phyloP scores from a whole-genome alignment of 2,888 invertebrate species.

The Drosophila nr. fundita region DNA sequence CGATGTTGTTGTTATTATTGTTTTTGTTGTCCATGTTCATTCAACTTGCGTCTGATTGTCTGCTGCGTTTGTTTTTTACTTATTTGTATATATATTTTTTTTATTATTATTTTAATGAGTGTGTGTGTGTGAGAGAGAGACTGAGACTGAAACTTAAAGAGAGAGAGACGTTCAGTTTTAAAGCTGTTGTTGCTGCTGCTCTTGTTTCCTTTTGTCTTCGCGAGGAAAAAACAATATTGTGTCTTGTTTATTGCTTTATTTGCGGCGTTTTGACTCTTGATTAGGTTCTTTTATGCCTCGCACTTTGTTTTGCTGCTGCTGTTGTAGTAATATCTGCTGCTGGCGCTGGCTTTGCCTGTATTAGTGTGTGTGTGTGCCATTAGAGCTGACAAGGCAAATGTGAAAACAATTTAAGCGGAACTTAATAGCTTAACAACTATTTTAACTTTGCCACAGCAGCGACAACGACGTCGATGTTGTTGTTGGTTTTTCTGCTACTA shows the following conservation, averaged over 20 bases:
- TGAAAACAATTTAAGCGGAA: constrained; percentile 79
- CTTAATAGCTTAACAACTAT: constrained; percentile 75
- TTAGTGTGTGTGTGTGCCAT: constrained; percentile 35
- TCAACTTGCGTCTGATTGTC: constrained; percentile 67
- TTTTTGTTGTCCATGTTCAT: constrained; percentile 55
- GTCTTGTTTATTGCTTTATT: constrained; percentile 79
- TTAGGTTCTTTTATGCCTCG: constrained; percentile 77
- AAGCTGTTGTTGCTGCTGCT: constrained; percentile 52
- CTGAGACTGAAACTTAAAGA: constrained; percentile 34
- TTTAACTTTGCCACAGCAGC: constrained; percentile 59
- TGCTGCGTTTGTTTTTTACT: constrained; percentile 31
- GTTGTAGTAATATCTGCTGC: constrained; percentile 33
- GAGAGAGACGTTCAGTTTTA: constrained; percentile 31
- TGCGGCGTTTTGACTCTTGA: constrained; percentile 78
- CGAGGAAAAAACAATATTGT: constrained; percentile 60
- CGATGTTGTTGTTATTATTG: constrained; percentile 22
- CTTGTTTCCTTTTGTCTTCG: constrained; percentile 67
- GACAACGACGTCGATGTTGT: constrained; percentile 3
- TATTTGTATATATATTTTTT: constrained; percentile 27
- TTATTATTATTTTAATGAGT: constrained; percentile 26
- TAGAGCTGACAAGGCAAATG: constrained; percentile 60
- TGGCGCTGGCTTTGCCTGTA: constrained; percentile 34
- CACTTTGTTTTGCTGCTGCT: constrained; percentile 53
- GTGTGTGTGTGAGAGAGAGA: constrained; percentile 9
- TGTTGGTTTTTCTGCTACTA: constrained; percentile 31